These are phyloP conservation scores for Montipora cactus DNA, from an alignment of 64 coral and sea anemone species.

Conservation along the genomic window DNA sequence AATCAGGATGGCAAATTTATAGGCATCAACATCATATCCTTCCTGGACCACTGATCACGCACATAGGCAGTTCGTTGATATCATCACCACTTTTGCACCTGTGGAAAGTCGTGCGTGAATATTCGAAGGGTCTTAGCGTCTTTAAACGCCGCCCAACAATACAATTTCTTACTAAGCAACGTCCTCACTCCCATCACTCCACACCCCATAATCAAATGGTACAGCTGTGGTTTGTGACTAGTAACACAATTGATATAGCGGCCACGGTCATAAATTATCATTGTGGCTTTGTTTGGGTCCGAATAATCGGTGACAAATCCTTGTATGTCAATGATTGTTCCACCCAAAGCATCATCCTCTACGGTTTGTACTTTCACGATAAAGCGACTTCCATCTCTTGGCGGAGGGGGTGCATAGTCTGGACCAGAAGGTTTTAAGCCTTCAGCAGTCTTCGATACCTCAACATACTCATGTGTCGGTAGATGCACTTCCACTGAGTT, in stretches of 20 bases:
- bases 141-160: slow-evolving; percentile 47
- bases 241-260: neutral
- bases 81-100: slow-evolving; percentile 33
- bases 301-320: neutral
- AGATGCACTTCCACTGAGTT: neutral
- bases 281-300: neutral
- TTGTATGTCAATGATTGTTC: neutral
- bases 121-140: slow-evolving; percentile 42
- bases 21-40: no score
- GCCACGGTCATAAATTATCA: slow-evolving; percentile 31
- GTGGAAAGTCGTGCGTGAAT: slow-evolving; percentile 35
- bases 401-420: neutral
- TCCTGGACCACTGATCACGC: no score
- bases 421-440: neutral
- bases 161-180: slow-evolving; percentile 29
- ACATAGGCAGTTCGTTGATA: no score
- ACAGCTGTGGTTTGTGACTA: slow-evolving; percentile 7
- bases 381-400: slow-evolving; percentile 28
- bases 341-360: neutral
- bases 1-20: no score
- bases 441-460: neutral
- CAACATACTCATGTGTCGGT: neutral
- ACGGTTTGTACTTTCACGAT: slow-evolving; percentile 44
- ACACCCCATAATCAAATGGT: slow-evolving; percentile 20
- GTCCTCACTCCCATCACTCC: slow-evolving; percentile 18